phyloP scores from a whole-genome alignment of 1,140 invertebrate genomes.

The Ctenoplectra terminalis region DNA sequence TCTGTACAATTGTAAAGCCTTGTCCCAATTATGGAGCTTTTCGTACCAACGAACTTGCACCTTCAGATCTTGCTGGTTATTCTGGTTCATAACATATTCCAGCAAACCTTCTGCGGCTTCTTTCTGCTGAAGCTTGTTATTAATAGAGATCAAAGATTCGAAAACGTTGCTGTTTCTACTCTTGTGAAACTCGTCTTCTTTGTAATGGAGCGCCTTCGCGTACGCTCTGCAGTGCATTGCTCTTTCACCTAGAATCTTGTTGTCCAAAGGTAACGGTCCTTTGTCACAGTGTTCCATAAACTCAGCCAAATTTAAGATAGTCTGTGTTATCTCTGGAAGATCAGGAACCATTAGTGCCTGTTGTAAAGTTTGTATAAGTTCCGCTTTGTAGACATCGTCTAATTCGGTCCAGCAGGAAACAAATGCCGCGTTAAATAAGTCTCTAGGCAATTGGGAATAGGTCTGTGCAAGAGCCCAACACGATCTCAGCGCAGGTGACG shows the following conservation, averaged over 20 bases:
- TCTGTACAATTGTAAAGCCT: slow-evolving; percentile 94
- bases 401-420: slow-evolving; percentile 99
- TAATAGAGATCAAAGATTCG: slow-evolving; percentile 97
- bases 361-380: slow-evolving; percentile 94
- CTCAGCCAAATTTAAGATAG: slow-evolving; percentile 98
- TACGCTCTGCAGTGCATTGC: slow-evolving; percentile 94
- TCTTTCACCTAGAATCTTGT: slow-evolving; percentile 90
- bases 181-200: slow-evolving; percentile 97
- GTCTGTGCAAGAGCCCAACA: slow-evolving; percentile 96
- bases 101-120: slow-evolving; percentile 97
- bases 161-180: slow-evolving; percentile 89
- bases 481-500: slow-evolving; percentile 95
- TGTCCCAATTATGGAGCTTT: slow-evolving; percentile 99
- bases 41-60: slow-evolving; percentile 99
- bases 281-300: slow-evolving; percentile 99
- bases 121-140: slow-evolving; percentile 99
- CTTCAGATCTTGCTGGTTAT: slow-evolving; percentile 85
- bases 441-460: slow-evolving; percentile 95
- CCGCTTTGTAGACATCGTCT: slow-evolving; percentile 90
- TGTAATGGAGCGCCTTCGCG: slow-evolving; percentile 99
- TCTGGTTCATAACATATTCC: slow-evolving; percentile 94
- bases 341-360: slow-evolving; percentile 96
- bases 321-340: slow-evolving; percentile 98
- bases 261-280: slow-evolving; percentile 95
- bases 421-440: slow-evolving; percentile 99